A percentile compares a stretch with the other conserved stretches of the same genome.
These are phyloP conservation scores for Buceros bicornis DNA, from an alignment of 2,797 vertebrate species.

Conservation along the genomic window DNA sequence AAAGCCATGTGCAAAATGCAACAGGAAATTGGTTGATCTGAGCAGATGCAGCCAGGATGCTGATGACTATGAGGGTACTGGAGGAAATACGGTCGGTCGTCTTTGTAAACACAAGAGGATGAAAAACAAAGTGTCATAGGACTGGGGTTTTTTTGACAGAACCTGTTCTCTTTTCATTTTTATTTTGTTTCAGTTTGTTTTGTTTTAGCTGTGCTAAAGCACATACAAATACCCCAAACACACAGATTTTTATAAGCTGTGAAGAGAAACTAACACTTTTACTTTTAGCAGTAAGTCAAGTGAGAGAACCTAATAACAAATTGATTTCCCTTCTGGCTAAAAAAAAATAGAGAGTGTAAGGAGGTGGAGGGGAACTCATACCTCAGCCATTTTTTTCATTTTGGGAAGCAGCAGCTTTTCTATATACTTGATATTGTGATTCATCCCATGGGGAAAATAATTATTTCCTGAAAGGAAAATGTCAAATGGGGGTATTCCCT, in stretches of 20 bases:
- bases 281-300: neutral
- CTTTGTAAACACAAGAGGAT: neutral
- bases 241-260: neutral
- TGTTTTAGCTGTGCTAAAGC: neutral
- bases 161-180: neutral
- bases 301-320: neutral
- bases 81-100: neutral
- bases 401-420: constrained; percentile 4
- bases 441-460: neutral
- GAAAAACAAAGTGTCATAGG: neutral
- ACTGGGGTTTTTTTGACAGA: neutral
- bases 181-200: neutral
- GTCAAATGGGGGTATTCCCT: neutral
- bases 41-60: neutral
- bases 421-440: neutral
- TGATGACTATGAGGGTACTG: neutral
- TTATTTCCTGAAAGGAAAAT: constrained; percentile 9
- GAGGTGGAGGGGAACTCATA: neutral
- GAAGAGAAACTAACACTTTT: neutral
- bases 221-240: neutral
- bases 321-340: neutral
- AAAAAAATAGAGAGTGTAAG: neutral
- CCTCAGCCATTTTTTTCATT: neutral
- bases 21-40: neutral
- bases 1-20: neutral